These are phyloP conservation scores for Xyliphius kryptos DNA, from an alignment of 2,113 vertebrate genomes.

Conservation along the genomic window DNA sequence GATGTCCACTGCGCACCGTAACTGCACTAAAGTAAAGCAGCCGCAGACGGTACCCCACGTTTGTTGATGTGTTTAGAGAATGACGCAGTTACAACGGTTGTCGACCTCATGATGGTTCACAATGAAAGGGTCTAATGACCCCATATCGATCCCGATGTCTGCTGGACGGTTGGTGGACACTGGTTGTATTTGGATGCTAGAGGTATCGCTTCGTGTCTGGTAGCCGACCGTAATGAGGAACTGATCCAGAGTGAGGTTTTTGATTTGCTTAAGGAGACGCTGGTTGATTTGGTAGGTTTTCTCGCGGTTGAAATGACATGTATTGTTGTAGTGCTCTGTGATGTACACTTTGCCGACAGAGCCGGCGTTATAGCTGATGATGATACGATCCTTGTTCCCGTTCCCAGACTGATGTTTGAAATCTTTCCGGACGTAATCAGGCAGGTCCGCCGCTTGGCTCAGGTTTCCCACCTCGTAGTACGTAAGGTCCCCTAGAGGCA, in stretches of 20 bases:
- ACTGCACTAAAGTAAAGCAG: too few species aligned
- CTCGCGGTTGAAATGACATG: too few species aligned
- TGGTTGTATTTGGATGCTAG: too few species aligned
- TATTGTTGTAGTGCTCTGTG: slow-evolving; percentile 9
- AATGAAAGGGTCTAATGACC: too few species aligned
- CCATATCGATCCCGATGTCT: too few species aligned
- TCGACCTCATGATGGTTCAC: too few species aligned
- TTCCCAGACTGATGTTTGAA: background rate
- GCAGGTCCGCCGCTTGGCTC: background rate
- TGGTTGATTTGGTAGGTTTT: background rate
- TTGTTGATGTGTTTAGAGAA: too few species aligned
- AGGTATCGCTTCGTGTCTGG: background rate
- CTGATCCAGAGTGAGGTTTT: background rate
- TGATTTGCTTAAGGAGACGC: background rate
- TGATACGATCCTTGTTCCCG: slow-evolving; percentile 33
- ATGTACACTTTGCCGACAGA: slow-evolving; percentile 8
- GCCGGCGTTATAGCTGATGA: background rate
- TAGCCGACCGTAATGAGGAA: background rate
- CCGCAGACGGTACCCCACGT: too few species aligned
- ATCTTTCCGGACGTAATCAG: background rate
- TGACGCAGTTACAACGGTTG: too few species aligned
- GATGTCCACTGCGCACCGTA: too few species aligned
- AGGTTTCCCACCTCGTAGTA: slow-evolving; percentile 36
- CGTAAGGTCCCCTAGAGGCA: background rate
- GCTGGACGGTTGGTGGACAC: too few species aligned